Percentiles rank a stretch among this genome's conserved stretches.
phyloP scores from a whole-genome alignment of 2,888 invertebrate genomes.

The Scaptomyza reducta region DNA sequence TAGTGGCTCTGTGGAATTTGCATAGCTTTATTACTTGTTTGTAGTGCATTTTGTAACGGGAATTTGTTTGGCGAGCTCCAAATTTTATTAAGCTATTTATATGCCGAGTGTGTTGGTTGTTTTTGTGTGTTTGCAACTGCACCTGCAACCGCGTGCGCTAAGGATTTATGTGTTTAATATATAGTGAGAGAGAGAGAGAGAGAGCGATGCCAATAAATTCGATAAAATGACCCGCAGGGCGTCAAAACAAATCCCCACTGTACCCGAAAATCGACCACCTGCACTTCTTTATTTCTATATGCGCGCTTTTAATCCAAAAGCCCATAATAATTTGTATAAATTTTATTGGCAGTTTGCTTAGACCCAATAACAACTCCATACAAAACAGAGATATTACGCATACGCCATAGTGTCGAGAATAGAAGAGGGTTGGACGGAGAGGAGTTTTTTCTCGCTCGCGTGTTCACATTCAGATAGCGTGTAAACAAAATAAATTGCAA shows the following conservation, averaged over 20 bases:
- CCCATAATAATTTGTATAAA: conserved; percentile 80
- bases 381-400: conserved; percentile 43
- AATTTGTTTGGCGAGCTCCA: conserved; percentile 54
- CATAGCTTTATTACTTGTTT: background rate
- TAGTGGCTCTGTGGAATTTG: background rate
- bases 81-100: conserved; percentile 75
- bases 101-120: conserved; percentile 22
- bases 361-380: conserved; percentile 39
- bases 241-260: conserved; percentile 40
- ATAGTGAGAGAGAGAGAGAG: conserved; percentile 23
- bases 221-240: conserved; percentile 61
- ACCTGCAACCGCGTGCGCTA: conserved; percentile 55
- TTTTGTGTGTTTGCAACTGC: conserved; percentile 48
- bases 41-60: conserved; percentile 24
- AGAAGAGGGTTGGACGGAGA: background rate
- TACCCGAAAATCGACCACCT: conserved; percentile 11
- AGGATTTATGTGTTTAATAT: conserved; percentile 72
- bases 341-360: conserved; percentile 77
- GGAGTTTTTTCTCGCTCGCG: conserved; percentile 6
- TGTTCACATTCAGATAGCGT: conserved; percentile 73
- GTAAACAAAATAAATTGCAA: conserved; percentile 81
- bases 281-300: conserved; percentile 14
- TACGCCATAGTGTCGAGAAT: conserved; percentile 43
- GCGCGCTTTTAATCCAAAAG: conserved; percentile 70
- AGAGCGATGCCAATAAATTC: conserved; percentile 65